Evolutionary conservation across 1,140 invertebrate species (phyloP).

Genomic region (Medauroidea extradentata): DNA sequence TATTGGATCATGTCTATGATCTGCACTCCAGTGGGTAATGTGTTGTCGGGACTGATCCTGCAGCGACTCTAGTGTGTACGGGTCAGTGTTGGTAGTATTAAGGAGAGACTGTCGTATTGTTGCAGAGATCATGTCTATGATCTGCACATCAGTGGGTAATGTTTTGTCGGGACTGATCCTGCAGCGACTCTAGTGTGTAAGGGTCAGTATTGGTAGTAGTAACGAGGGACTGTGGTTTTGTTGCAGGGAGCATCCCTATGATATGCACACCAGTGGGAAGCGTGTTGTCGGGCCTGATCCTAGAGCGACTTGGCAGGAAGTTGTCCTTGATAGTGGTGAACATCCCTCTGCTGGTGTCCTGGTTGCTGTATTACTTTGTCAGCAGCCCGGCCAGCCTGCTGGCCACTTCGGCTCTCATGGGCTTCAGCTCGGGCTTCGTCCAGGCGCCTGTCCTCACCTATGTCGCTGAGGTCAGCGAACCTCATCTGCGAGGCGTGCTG

Average conservation of each 20-base stretch:
- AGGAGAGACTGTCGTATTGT: too few species aligned
- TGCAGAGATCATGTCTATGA: conserved; percentile 31
- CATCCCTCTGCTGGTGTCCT: conserved; percentile 26
- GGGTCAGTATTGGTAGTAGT: too few species aligned
- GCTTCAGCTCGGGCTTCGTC: conserved; percentile 14
- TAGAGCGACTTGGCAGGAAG: conserved; percentile 28
- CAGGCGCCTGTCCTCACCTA: conserved; percentile 12
- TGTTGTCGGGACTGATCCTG: too few species aligned
- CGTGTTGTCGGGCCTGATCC: conserved; percentile 25
- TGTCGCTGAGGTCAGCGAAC: conserved; percentile 12
- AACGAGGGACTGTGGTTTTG: too few species aligned
- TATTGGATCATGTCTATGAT: too few species aligned
- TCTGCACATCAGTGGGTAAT: conserved; percentile 29
- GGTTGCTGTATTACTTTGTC: conserved; percentile 27
- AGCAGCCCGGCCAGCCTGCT: conserved; percentile 18
- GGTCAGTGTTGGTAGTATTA: too few species aligned
- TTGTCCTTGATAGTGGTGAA: conserved; percentile 31
- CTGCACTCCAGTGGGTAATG: too few species aligned
- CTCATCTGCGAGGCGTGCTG: conserved; percentile 6
- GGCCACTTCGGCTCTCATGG: conserved; percentile 22
- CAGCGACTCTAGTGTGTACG: too few species aligned
- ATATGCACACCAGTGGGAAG: conserved; percentile 31
- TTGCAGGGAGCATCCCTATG: conserved; percentile 32
- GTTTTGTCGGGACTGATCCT: conserved; percentile 25
- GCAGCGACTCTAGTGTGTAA: conserved; percentile 15